Conservation (phyloP, 2,113 vertebrate species). For the Cryptoleucopteryx plumbea region DNA sequence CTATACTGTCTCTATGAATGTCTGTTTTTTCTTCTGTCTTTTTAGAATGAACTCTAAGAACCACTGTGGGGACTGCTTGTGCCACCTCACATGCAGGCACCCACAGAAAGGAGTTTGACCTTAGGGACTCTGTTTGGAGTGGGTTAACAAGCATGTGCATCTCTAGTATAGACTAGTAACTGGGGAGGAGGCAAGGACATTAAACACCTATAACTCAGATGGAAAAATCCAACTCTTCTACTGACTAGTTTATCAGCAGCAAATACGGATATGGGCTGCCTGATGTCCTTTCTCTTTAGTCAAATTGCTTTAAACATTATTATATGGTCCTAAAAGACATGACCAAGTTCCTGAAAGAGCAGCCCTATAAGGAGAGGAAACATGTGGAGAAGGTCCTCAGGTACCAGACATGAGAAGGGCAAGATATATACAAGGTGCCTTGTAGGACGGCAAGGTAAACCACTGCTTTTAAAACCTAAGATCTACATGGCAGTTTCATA, state of each 20-base stretch:
- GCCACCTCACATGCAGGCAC: not conserved
- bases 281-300: conserved; percentile 25
- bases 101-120: not conserved
- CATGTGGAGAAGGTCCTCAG: conserved; percentile 72
- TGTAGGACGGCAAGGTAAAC: conserved; percentile 74
- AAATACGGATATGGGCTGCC: not conserved
- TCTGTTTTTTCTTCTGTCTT: not conserved
- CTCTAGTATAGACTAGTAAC: not conserved
- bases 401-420: conserved; percentile 70
- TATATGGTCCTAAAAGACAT: conserved; percentile 79
- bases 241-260: not conserved
- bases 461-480: not conserved
- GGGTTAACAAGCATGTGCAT: not conserved
- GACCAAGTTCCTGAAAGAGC: conserved; percentile 75
- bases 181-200: not conserved
- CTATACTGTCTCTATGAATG: not conserved
- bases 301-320: conserved; percentile 69
- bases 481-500: not conserved
- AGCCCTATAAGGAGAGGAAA: conserved; percentile 72
- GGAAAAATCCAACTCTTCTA: not conserved
- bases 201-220: not conserved
- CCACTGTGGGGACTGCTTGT: not conserved
- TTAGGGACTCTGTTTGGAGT: not conserved
- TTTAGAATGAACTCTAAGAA: not conserved
- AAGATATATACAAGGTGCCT: conserved; percentile 69